Conservation (phyloP, 2,888 invertebrate species). For the Thalpophila matura region DNA sequence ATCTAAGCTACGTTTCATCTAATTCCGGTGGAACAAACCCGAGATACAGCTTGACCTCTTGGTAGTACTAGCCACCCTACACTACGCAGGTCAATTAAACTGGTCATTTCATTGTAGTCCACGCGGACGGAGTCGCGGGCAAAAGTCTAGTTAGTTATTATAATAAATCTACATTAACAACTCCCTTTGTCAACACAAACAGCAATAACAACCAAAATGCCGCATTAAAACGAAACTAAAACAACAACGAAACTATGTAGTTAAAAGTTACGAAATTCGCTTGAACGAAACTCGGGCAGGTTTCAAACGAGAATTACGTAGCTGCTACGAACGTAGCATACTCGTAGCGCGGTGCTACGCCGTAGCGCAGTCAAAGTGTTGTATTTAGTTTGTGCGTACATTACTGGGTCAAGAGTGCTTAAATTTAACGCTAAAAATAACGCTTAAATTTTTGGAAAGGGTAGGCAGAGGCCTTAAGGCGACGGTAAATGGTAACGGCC, state of each 20-base stretch:
- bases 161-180: neutral
- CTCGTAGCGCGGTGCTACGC: constrained; percentile 31
- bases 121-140: too few species aligned
- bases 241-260: constrained; percentile 32
- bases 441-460: neutral
- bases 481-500: too few species aligned
- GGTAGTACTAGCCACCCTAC: too few species aligned
- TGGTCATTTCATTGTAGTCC: too few species aligned
- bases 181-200: constrained; percentile 4
- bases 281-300: constrained; percentile 26
- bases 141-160: too few species aligned
- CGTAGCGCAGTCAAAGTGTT: neutral
- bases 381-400: constrained; percentile 1
- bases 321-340: constrained; percentile 34
- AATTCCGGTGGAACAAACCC: too few species aligned
- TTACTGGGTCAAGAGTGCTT: constrained; percentile 2
- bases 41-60: too few species aligned
- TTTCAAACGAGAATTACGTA: constrained; percentile 34
- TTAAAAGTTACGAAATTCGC: constrained; percentile 36
- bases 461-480: too few species aligned
- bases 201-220: constrained; percentile 8
- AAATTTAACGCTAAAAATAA: too few species aligned
- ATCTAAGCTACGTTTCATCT: too few species aligned
- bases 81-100: too few species aligned
- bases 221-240: constrained; percentile 36